Base-by-base conservation (phyloP, 2,888 invertebrate genomes). In the Alentia gelatinosa region DNA sequence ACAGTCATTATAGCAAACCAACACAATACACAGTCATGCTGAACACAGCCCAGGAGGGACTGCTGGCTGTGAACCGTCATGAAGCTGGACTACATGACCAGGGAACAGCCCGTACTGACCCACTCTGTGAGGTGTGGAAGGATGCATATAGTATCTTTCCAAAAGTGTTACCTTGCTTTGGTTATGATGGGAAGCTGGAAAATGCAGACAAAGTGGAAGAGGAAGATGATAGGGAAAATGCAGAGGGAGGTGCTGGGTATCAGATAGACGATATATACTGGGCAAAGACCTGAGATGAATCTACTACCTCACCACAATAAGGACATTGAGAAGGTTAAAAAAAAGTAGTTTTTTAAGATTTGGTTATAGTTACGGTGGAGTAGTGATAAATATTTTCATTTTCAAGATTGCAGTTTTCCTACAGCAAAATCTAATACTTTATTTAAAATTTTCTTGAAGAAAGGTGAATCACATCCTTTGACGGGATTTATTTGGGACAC, bases 51-150 rank as follows among this genome's bases (percentile, higher is more conserved):
- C 83, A 91, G 92, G 90, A 91, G 91, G 74, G 83, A 47, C 39
- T 94, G 93, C 90, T 94, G n/a, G 93, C 94, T 47, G 91, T 93
- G 5, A 94, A 94, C 90, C 92, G 94, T 92, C 93, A 93, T 79
- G 94, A 94, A 74, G 37, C 89, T 0, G 94, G 94, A 0, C 93
- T 94, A 3, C 94, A 94, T 91, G 94, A 93, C 75, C 39, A 75
- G 4, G 89, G 92, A 19, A n/a, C 68, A 42, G 40, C 39, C 40
- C 35, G 33, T n/a, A n/a, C 40, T 26, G 90, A 90, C 19, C 79
- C 83, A 1, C 47, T 90, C 5, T 90, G 90, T 47, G 35, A 47
- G 37, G 26, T 33, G 30, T 90, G 90, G 90, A 90, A 83, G 42
- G 83, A 79, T 23, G n/a, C 5, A 5, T 90, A 90, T 47, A n/a